Base-by-base conservation (phyloP, 1,140 invertebrate genomes). In the Cyclargus thomasi region DNA sequence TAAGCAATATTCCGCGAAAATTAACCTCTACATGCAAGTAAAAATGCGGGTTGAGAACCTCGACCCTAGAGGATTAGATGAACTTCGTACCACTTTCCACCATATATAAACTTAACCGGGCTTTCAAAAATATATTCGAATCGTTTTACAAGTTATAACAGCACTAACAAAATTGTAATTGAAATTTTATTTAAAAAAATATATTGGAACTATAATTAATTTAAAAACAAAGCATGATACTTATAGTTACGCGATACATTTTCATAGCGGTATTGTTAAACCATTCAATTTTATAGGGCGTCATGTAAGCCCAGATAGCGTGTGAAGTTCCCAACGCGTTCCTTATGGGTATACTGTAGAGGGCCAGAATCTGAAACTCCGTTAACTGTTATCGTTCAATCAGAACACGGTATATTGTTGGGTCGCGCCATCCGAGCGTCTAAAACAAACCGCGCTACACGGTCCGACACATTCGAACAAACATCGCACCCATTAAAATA, bases 381-480 rank as follows among this genome's bases (percentile, higher is more conserved):
- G 20, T 59, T 59, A 59, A 8, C 55, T 59, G 55, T 59, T 59
- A 59, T 59, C 55, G 55, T 21, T 59, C 18, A 59, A 59, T 59
- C 55, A 21, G 18, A 59, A 59, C 55, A 59, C 18, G 18, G 55
- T 59, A 20, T 20, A 21, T 59, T 59, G 55, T 59, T 18, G 20
- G 55, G 55, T 59, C 55, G 18, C 55, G 20, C 55, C 18, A 21
- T 59, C 55, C 18, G 2, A 21, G 55, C 18, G 55, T 59, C 55
- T 18, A 59, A 59, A 59, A 59, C 55, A 59, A 59, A 59, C 18
- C 7, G 21, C 55, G 7, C n/a, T 59, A 20, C 55, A 59, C 20
- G 18, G 55, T 11, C 55, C 20, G 20, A 59, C 55, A 59, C 55
- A 59, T 59, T 21, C 55, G 17, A 59, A 59, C 55, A 59, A 21